Evolutionary conservation across 1,140 invertebrate species (phyloP).

Genomic region (Spodoptera frugiperda): DNA sequence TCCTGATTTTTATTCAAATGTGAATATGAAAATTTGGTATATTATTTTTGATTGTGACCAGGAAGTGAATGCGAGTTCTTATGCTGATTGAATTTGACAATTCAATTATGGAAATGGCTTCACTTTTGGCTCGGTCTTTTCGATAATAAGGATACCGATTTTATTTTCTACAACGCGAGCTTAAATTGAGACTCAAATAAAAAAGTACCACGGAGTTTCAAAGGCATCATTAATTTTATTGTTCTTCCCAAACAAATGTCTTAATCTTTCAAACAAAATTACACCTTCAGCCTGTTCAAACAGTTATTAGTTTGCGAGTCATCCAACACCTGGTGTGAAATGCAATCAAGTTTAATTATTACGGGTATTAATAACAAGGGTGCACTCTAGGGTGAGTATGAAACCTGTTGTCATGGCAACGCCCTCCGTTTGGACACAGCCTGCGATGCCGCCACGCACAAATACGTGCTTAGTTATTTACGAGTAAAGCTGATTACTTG

Average conservation of each 20-base stretch:
- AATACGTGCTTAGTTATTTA: slow-evolving; percentile 79
- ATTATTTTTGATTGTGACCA: slow-evolving; percentile 32
- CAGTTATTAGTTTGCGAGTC: slow-evolving; percentile 68
- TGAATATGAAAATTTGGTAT: slow-evolving; percentile 40
- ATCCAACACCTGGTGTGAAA: slow-evolving; percentile 85
- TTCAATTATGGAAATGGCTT: slow-evolving; percentile 2
- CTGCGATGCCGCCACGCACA: slow-evolving; percentile 71
- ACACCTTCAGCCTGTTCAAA: slow-evolving; percentile 58
- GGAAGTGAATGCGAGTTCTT: not conserved
- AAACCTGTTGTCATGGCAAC: slow-evolving; percentile 79
- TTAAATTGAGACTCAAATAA: not conserved
- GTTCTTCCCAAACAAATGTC: slow-evolving; percentile 27
- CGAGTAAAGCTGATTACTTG: slow-evolving; percentile 77
- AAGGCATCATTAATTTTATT: slow-evolving; percentile 25
- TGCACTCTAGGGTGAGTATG: slow-evolving; percentile 74
- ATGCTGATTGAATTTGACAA: slow-evolving; percentile 30
- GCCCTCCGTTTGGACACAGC: slow-evolving; percentile 72
- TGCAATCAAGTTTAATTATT: slow-evolving; percentile 86
- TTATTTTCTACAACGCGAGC: not conserved
- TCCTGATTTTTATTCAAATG: slow-evolving; percentile 42
- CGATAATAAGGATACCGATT: not conserved
- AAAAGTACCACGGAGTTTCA: not conserved
- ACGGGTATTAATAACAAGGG: slow-evolving; percentile 85
- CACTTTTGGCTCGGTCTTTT: not conserved
- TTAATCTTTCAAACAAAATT: slow-evolving; percentile 49